Evolutionary conservation across 2,113 vertebrate genomes (phyloP).

Genomic region (Hyperopisus bebe): DNA sequence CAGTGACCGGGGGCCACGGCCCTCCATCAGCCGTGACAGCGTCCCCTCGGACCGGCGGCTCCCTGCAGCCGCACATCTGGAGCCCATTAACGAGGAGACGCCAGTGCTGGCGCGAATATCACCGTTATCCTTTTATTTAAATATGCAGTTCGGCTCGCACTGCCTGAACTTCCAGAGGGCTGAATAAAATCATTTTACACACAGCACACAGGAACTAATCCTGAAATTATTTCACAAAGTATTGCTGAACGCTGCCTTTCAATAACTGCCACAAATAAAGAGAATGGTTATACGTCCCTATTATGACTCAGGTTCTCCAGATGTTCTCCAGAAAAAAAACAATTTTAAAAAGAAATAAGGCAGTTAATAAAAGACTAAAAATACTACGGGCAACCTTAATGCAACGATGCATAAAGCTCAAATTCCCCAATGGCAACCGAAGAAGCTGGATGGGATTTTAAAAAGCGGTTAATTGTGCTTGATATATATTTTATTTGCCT

Average conservation of each 20-base stretch:
- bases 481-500: background rate
- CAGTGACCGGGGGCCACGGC: constrained; percentile 47
- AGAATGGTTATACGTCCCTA: background rate
- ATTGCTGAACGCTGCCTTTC: background rate
- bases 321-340: background rate
- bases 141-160: background rate
- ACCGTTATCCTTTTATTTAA: background rate
- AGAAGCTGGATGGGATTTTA: background rate
- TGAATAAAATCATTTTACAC: background rate
- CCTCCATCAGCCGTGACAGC: constrained; percentile 66
- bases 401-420: background rate
- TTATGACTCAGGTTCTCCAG: background rate
- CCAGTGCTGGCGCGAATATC: constrained; percentile 29
- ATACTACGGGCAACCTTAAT: background rate
- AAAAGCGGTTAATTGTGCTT: background rate
- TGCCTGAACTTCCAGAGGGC: background rate
- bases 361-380: constrained; percentile 5
- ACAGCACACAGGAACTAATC: background rate
- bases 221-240: background rate
- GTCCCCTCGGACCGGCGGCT: constrained; percentile 59
- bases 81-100: constrained; percentile 68
- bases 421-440: background rate
- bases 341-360: background rate
- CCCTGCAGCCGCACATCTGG: constrained; percentile 64
- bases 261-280: background rate